Evolutionary conservation across 1,140 invertebrate species (phyloP).

Genomic region (Matsumurasca onukii): DNA sequence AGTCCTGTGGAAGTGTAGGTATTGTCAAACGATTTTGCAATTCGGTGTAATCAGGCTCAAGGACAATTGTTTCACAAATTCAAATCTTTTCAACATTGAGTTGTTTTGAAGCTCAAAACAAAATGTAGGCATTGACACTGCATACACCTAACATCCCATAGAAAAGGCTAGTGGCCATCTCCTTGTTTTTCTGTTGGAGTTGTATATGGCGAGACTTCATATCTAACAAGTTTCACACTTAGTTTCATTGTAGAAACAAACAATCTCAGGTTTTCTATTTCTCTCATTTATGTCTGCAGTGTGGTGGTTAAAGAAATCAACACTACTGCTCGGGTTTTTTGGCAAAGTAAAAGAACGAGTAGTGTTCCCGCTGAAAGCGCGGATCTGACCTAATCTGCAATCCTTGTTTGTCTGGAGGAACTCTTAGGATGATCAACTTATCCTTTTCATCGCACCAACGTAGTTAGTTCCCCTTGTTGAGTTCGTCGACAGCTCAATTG

Average conservation of each 20-base stretch:
- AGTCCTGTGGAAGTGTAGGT: conserved; percentile 15
- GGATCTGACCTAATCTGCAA: neutral
- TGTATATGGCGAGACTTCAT: conserved; percentile 40
- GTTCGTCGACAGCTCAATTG: conserved; percentile 42
- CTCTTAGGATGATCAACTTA: conserved; percentile 49
- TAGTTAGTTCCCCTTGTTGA: conserved; percentile 40
- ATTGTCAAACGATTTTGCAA: conserved; percentile 39
- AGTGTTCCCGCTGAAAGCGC: conserved; percentile 41
- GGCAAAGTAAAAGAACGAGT: conserved; percentile 41
- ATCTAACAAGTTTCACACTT: conserved; percentile 44
- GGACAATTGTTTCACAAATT: conserved; percentile 40
- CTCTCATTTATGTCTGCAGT: conserved; percentile 27
- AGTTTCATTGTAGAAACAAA: conserved; percentile 32
- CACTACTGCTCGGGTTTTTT: conserved; percentile 42
- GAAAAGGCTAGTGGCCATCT: conserved; percentile 56
- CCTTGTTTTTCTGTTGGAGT: conserved; percentile 47
- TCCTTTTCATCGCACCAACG: conserved; percentile 42
- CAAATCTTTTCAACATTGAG: conserved; percentile 28
- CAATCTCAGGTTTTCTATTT: conserved; percentile 42
- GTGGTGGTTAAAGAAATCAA: conserved; percentile 42
- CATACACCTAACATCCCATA: conserved; percentile 37
- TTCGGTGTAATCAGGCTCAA: conserved; percentile 30
- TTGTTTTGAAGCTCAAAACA: conserved; percentile 17
- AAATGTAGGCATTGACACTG: conserved; percentile 26
- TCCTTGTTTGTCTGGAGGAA: conserved; percentile 43